These are phyloP conservation scores for Branchinecta lynchi DNA, from an alignment of 1,140 invertebrate genomes.

Conservation along the genomic window DNA sequence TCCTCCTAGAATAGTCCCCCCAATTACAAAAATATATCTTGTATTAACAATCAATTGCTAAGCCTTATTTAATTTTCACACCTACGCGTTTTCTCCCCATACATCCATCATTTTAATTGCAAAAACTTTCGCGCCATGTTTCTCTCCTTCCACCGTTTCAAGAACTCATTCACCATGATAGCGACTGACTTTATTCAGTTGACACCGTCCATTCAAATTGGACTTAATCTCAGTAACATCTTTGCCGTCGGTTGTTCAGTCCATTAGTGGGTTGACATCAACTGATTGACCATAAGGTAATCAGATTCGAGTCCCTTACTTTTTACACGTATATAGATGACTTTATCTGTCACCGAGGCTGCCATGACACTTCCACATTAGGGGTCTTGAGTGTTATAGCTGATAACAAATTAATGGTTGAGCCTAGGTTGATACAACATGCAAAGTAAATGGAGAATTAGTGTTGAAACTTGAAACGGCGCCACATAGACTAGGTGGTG, in stretches of 20 bases:
- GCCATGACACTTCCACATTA: background rate
- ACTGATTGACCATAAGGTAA: conserved; percentile 5
- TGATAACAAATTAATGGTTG: conserved; percentile 8
- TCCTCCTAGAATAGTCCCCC: too few relatives aligned
- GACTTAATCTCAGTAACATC: conserved; percentile 1
- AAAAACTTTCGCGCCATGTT: too few relatives aligned
- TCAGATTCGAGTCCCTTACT: background rate
- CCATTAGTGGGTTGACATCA: conserved; percentile 7
- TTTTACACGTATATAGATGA: background rate
- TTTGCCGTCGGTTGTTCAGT: conserved; percentile 5
- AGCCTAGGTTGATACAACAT: background rate
- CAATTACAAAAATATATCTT: too few relatives aligned
- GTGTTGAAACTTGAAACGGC: background rate
- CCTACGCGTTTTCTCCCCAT: too few relatives aligned
- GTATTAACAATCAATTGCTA: too few relatives aligned
- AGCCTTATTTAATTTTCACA: too few relatives aligned
- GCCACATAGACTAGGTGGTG: background rate
- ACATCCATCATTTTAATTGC: too few relatives aligned
- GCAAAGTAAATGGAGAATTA: background rate
- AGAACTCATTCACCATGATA: too few relatives aligned
- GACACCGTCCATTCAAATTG: background rate
- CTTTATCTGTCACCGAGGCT: background rate
- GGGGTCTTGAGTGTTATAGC: background rate
- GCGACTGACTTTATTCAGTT: too few relatives aligned
- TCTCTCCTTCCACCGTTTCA: too few relatives aligned